Evolutionary conservation across 2,113 vertebrate genomes (phyloP).

Genomic region (Cyanoderma ruficeps): DNA sequence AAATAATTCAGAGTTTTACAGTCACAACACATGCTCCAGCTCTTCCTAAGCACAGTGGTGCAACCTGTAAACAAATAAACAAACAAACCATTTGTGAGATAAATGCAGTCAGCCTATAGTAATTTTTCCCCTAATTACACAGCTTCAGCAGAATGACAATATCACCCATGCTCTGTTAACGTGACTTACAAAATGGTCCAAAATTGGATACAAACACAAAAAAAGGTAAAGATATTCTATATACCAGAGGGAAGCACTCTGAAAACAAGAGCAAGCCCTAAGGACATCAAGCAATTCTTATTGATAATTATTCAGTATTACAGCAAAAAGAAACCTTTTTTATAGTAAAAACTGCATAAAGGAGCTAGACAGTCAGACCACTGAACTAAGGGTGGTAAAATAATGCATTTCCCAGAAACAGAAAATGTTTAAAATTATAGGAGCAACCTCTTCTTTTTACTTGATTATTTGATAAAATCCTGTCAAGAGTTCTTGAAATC

Average conservation of each 20-base stretch:
- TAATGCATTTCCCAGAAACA: background rate
- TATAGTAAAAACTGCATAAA: background rate
- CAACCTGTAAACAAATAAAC: slow-evolving; percentile 79
- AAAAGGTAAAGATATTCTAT: background rate
- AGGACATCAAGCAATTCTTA: background rate
- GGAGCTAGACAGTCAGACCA: background rate
- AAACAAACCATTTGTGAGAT: background rate
- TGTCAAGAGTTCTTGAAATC: background rate
- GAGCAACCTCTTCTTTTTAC: background rate
- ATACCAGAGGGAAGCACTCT: background rate
- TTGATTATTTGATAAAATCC: background rate
- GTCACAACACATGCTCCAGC: slow-evolving; percentile 94
- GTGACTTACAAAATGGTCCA: background rate
- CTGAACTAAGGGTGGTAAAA: background rate
- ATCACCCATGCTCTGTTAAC: background rate
- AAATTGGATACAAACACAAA: background rate
- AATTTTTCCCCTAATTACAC: background rate
- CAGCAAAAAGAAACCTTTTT: background rate
- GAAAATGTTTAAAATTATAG: background rate
- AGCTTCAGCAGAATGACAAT: background rate
- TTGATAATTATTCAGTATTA: background rate
- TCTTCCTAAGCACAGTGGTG: slow-evolving; percentile 92
- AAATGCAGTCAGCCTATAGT: background rate
- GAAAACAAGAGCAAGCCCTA: background rate
- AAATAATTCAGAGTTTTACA: slow-evolving; percentile 83